Percentiles rank a stretch among this genome's conserved stretches.
Evolutionary conservation across 2,113 vertebrate genomes (phyloP).

Genomic region (Trematocara variabile): DNA sequence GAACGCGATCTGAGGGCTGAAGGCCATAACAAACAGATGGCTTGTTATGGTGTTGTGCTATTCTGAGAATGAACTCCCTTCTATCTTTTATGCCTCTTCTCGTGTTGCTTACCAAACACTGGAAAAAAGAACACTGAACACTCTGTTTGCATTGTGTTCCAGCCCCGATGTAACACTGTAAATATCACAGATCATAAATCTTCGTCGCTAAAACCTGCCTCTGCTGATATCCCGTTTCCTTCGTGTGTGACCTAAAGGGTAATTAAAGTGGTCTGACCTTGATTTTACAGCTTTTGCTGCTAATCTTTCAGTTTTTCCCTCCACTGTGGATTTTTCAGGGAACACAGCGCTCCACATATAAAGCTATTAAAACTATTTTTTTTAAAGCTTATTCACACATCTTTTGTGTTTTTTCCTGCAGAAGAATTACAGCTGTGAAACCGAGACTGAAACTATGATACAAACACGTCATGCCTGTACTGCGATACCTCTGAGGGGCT

Average conservation of each 20-base stretch:
- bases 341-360: background rate
- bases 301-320: background rate
- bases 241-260: background rate
- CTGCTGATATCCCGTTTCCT: background rate
- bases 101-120: constrained; percentile 2
- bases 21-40: constrained; percentile 35
- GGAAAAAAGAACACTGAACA: background rate
- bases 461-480: background rate
- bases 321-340: background rate
- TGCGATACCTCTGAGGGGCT: background rate
- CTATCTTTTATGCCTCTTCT: background rate
- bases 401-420: background rate
- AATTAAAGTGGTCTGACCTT: background rate
- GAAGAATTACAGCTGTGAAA: background rate
- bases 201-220: background rate
- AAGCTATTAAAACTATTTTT: background rate
- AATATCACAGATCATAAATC: background rate
- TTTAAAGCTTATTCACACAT: background rate
- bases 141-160: background rate
- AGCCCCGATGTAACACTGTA: background rate
- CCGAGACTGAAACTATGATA: rapidly evolving
- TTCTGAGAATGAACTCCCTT: constrained; percentile 40
- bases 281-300: background rate
- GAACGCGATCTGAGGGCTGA: background rate
- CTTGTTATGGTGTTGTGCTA: constrained; percentile 29